Evolutionary conservation across 2,888 invertebrate species (phyloP).

Genomic region (Clivina fossor): DNA sequence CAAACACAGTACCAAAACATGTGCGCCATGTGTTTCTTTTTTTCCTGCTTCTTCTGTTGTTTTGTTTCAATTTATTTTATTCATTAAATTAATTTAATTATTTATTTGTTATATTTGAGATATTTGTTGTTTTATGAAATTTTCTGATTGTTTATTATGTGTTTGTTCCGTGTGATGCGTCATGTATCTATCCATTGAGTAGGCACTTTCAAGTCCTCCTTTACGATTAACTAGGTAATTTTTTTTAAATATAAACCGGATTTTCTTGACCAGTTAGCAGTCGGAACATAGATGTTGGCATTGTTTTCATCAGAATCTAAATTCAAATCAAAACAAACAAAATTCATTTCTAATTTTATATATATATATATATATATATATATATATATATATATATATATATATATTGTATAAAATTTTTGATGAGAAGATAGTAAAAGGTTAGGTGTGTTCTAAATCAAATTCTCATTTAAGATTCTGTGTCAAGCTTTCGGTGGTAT

Average conservation of each 20-base stretch:
- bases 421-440: neutral
- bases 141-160: constrained; percentile 17
- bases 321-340: too few species aligned
- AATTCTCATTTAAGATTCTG: too few species aligned
- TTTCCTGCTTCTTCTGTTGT: neutral
- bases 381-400: neutral
- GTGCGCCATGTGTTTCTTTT: too few species aligned
- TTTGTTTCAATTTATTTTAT: constrained; percentile 1
- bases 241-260: constrained; percentile 91
- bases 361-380: neutral
- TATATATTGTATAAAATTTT: neutral
- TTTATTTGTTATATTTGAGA: constrained; percentile 5
- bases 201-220: constrained; percentile 64
- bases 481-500: too few species aligned
- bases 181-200: constrained; percentile 49
- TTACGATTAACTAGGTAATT: constrained; percentile 43
- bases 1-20: too few species aligned
- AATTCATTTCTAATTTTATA: too few species aligned
- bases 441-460: too few species aligned
- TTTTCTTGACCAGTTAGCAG: constrained; percentile 98
- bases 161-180: constrained; percentile 14
- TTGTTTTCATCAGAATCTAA: constrained; percentile 99
- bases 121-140: constrained; percentile 1
- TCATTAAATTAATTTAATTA: constrained; percentile 26
- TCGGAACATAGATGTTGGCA: constrained; percentile 99